These are phyloP conservation scores for Monoplex corrugatus DNA, from an alignment of 2,888 invertebrate species.

Conservation along the genomic window DNA sequence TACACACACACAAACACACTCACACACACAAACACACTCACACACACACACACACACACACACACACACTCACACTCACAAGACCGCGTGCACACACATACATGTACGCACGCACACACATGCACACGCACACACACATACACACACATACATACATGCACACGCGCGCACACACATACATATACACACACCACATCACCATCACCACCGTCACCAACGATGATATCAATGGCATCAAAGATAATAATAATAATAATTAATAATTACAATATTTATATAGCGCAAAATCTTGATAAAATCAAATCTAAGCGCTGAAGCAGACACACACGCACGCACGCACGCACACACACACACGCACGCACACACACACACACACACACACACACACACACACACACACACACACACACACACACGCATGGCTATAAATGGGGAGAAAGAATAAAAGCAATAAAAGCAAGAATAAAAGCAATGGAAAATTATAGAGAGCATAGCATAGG, in stretches of 20 bases:
- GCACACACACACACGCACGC: not conserved
- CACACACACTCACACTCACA: not conserved
- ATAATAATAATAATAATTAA: no score
- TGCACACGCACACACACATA: not conserved
- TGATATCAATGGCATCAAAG: no score
- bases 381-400: not conserved
- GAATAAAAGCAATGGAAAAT: no score
- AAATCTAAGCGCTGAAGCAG: no score
- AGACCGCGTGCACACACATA: not conserved
- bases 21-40: not conserved
- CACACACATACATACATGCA: not conserved
- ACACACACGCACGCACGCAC: not conserved
- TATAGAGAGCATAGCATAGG: no score
- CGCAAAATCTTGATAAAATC: no score
- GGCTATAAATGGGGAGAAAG: not conserved
- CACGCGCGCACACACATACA: not conserved
- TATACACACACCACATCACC: no score
- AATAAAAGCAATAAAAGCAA: not conserved
- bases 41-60: not conserved
- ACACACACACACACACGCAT: not conserved
- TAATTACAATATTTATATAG: no score
- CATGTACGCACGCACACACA: not conserved
- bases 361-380: not conserved
- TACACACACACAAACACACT: no score
- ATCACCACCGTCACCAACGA: no score